Evolutionary conservation across 2,888 invertebrate genomes (phyloP), one percentile per base, ranked within the genome.

Genomic region (Lycophotia porphyrea): DNA sequence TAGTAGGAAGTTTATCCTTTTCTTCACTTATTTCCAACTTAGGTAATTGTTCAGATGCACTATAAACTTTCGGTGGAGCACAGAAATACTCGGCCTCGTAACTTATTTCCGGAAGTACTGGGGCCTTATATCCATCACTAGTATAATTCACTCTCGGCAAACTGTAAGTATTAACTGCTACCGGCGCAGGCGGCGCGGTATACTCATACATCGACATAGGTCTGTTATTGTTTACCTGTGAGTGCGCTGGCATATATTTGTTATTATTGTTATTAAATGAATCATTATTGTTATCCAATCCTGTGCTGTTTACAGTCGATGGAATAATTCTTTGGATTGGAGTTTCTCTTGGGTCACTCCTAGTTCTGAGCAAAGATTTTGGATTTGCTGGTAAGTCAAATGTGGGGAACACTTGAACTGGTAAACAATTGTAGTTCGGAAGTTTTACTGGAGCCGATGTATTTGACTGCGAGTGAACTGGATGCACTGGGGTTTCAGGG

Each of bases 301-400:
- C 74, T 60, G 69, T 13, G 34, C 86, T 91, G 85, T 92, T 90
- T 87, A 89, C 84, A 82, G 90, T 88, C 74, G 91, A 76, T 21
- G 86, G 86, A 52, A 87, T 84, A 55, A 84, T 83, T 79, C 87
- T 90, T 69, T 88, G 88, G 55, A 86, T 78, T 31, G 89, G 87
- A 31, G 88, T 85, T 36, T 93, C 93, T 80, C 90, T 92, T 7
- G 92, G 88, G 55, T 92, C 92, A 88, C 95, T 96, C 82, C 96
- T 93, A 31, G 95, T 94, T 85, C 95, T 91, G 34, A 96, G 86
- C 74, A 96, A 92, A 47, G 95, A 93, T 88, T 96, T 98, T n/a
- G 98, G 98, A 91, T 98, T 98, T 1, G 97, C 95, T 55, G 98
- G 98, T 78, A 98, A 97, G 86, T 97, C 97, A 90, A 98, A 97